Conservation (phyloP, 2,113 vertebrate genomes). For the Rhynchopsitta pachyrhyncha region DNA sequence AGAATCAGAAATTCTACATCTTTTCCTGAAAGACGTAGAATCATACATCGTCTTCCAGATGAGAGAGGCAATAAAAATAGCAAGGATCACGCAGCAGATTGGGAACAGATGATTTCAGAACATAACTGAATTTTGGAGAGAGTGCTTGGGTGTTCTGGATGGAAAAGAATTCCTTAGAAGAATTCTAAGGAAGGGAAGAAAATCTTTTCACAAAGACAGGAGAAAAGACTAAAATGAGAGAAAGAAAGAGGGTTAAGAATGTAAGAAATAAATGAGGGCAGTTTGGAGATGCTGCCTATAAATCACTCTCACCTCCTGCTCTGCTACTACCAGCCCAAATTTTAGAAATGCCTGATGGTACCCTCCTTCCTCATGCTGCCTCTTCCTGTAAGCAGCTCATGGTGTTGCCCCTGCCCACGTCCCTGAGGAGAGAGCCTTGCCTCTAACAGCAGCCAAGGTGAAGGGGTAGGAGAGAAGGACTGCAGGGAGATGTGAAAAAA, state of each 20-base stretch:
- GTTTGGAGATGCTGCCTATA: neutral
- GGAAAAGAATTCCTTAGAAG: neutral
- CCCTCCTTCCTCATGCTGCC: neutral
- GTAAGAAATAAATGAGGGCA: neutral
- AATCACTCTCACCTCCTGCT: neutral
- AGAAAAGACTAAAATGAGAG: neutral
- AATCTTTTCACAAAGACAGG: neutral
- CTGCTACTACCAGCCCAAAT: neutral
- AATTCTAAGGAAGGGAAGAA: neutral
- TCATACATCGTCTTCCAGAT: neutral
- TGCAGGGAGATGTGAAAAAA: neutral
- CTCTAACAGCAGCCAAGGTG: neutral
- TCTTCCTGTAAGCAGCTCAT: neutral
- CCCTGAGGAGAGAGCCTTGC: neutral
- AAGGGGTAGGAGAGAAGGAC: neutral
- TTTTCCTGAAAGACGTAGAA: neutral
- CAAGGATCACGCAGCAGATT: neutral
- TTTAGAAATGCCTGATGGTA: neutral
- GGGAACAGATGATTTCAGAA: neutral
- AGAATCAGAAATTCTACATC: neutral
- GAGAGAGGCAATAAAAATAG: neutral
- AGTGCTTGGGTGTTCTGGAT: neutral
- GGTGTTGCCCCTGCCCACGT: fast-evolving
- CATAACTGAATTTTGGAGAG: neutral
- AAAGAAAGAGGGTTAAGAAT: neutral